Conservation (phyloP, 2,113 vertebrate species). For the Ovibos moschatus region DNA sequence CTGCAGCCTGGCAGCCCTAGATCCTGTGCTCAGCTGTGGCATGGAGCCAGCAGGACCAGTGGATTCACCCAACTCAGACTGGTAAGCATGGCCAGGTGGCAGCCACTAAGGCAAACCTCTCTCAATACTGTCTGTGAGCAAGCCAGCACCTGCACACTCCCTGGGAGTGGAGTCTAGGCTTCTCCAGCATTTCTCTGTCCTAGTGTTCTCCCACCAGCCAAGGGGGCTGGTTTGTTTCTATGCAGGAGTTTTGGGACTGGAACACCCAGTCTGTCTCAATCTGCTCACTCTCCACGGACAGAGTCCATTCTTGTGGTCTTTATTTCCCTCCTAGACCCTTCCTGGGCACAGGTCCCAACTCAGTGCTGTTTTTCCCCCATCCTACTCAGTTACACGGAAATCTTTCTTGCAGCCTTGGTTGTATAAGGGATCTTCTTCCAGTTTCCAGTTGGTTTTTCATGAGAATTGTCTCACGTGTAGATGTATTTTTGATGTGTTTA, state of each 20-base stretch:
- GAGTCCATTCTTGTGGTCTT: not conserved
- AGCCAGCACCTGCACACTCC: not conserved
- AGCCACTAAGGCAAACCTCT: not conserved
- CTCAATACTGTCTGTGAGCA: not conserved
- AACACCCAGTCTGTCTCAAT: not conserved
- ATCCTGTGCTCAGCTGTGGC: not conserved
- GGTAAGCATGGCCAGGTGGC: not conserved
- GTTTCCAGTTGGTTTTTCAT: not conserved
- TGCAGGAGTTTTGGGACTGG: not conserved
- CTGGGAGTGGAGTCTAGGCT: not conserved
- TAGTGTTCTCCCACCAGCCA: not conserved
- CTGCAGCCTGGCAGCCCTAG: not conserved
- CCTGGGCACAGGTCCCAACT: not conserved
- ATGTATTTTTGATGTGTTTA: not conserved
- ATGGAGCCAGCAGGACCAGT: not conserved
- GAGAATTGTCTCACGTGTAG: not conserved
- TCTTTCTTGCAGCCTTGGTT: not conserved
- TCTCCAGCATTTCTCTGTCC: not conserved
- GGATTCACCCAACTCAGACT: not conserved
- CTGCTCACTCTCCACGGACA: rapidly evolving
- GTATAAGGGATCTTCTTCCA: not conserved
- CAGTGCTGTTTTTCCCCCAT: not conserved
- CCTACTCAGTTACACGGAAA: not conserved
- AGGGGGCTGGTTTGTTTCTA: not conserved
- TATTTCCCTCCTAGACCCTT: not conserved